Percentiles rank a stretch among this genome's conserved stretches.
Evolutionary conservation across 2,888 invertebrate species (phyloP).

Genomic region (Papilio gigon): DNA sequence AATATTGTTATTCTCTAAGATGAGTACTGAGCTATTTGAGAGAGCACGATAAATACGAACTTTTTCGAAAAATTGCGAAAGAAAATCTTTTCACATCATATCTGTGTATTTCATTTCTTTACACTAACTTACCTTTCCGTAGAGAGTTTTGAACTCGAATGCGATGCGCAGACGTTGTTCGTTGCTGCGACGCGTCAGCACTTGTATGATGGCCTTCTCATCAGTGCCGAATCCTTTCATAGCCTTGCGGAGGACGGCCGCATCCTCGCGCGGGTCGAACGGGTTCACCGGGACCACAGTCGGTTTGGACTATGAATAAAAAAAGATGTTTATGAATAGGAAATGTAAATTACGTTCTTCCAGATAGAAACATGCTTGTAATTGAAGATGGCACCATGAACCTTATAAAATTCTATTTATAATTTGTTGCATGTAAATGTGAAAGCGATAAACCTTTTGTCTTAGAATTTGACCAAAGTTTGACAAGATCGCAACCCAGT

Average conservation of each 20-base stretch:
- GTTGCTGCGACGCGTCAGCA: slow-evolving; percentile 91
- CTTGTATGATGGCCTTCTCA: slow-evolving; percentile 93
- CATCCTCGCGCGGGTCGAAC: slow-evolving; percentile 91
- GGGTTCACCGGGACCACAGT: slow-evolving; percentile 89
- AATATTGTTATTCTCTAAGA: too few species aligned
- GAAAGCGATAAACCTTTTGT: too few species aligned
- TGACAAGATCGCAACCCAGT: too few species aligned
- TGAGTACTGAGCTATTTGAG: too few species aligned
- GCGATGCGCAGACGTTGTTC: slow-evolving; percentile 92
- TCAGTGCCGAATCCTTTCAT: slow-evolving; percentile 97
- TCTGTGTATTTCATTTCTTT: too few species aligned
- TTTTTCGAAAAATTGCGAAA: too few species aligned
- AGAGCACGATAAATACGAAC: too few species aligned
- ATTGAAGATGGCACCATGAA: not conserved
- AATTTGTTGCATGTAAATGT: too few species aligned
- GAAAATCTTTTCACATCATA: too few species aligned
- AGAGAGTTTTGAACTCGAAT: slow-evolving; percentile 91
- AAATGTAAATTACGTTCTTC: too few species aligned
- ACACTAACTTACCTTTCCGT: slow-evolving; percentile 87
- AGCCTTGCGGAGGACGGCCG: slow-evolving; percentile 90
- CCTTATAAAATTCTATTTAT: too few species aligned
- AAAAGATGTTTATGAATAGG: not conserved
- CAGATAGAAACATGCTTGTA: not conserved
- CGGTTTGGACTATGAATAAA: slow-evolving; percentile 84
- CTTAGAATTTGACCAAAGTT: too few species aligned